A percentile compares a stretch with the other conserved stretches of the same genome.
These are phyloP conservation scores for Magallana gigas DNA, from an alignment of 1,140 invertebrate genomes.

Conservation along the genomic window DNA sequence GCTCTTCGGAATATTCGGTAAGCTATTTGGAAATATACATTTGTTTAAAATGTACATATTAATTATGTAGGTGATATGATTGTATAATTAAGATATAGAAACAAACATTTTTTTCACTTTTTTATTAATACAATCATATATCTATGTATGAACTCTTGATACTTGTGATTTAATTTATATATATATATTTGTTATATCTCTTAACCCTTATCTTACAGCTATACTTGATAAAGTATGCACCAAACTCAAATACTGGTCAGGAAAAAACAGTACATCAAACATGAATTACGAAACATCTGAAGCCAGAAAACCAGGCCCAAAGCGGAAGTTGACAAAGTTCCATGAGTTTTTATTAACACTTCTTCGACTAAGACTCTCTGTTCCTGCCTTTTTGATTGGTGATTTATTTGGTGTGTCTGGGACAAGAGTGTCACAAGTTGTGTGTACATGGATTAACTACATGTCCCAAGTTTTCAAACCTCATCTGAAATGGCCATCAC, in stretches of 20 bases:
- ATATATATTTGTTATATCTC: neutral
- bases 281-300: neutral
- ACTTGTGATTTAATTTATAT: neutral
- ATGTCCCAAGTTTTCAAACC: neutral
- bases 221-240: neutral
- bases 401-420: constrained; percentile 46
- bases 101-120: too few relatives aligned
- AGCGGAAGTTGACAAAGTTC: constrained; percentile 31
- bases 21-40: neutral
- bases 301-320: constrained; percentile 17
- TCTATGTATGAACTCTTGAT: neutral
- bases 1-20: too few relatives aligned
- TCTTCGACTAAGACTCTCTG: too few relatives aligned
- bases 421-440: constrained; percentile 50
- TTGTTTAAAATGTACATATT: neutral
- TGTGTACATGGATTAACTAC: constrained; percentile 41
- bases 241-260: constrained; percentile 5
- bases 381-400: constrained; percentile 12
- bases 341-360: constrained; percentile 42
- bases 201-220: neutral
- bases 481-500: constrained; percentile 16
- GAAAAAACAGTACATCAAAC: neutral
- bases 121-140: too few relatives aligned
- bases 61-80: too few relatives aligned
- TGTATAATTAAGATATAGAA: too few relatives aligned